These are phyloP conservation scores for Pomatorhinus ruficollis DNA, from an alignment of 2,113 vertebrate species.

Conservation along the genomic window DNA sequence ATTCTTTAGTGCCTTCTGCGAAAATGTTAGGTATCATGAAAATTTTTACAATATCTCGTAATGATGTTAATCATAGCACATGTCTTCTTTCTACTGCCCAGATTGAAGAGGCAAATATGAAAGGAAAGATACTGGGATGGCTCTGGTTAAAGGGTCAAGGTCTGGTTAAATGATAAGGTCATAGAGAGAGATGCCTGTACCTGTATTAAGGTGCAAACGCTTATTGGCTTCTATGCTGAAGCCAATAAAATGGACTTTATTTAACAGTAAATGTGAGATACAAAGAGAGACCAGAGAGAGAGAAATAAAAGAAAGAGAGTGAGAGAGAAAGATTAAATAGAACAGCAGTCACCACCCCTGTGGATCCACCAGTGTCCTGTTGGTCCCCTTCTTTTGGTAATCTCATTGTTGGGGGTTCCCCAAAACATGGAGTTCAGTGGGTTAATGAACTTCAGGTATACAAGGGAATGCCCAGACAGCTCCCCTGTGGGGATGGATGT, in stretches of 20 bases:
- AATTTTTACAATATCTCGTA: neutral
- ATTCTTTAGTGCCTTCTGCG: neutral
- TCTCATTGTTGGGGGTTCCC: fast-evolving
- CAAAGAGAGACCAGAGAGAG: neutral
- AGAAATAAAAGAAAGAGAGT: neutral
- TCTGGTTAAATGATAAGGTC: neutral
- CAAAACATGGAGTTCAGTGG: neutral
- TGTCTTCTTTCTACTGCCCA: neutral
- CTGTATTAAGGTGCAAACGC: fast-evolving
- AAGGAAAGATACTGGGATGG: neutral
- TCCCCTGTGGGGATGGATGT: neutral
- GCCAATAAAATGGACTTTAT: neutral
- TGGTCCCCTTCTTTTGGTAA: neutral
- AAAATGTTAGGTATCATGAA: neutral
- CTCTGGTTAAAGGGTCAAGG: neutral
- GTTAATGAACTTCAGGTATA: neutral
- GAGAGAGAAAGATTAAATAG: neutral
- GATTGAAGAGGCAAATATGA: neutral
- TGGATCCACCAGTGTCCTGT: neutral
- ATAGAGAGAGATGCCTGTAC: neutral
- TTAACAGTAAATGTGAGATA: fast-evolving
- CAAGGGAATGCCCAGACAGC: neutral
- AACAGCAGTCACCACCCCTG: neutral
- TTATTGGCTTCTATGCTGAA: neutral
- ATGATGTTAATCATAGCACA: neutral